These are phyloP conservation scores for Iguana delicatissima DNA, from an alignment of 2,797 vertebrate species.

Conservation along the genomic window DNA sequence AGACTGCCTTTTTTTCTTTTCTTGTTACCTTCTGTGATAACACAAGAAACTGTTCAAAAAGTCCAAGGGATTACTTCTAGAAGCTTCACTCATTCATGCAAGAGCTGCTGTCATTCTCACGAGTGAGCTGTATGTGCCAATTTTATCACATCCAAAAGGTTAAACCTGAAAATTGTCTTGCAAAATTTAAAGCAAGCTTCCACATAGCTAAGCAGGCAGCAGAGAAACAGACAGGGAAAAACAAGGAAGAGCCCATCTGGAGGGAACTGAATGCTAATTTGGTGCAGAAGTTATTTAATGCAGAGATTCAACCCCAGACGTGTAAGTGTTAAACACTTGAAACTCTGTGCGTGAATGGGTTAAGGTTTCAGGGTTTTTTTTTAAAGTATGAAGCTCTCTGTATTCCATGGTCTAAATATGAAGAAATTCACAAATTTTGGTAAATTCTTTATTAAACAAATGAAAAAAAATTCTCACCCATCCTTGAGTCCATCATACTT, in stretches of 20 bases:
- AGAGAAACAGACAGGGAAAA: background rate
- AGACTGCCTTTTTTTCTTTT: background rate
- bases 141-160: background rate
- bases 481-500: too few relatives aligned
- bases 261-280: background rate
- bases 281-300: background rate
- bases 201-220: background rate
- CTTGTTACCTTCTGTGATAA: background rate
- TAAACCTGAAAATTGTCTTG: background rate
- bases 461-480: too few relatives aligned
- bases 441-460: too few relatives aligned
- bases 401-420: too few relatives aligned
- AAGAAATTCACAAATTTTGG: too few relatives aligned
- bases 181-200: background rate
- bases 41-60: background rate
- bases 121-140: background rate
- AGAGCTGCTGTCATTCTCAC: background rate
- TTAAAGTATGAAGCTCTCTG: too few relatives aligned
- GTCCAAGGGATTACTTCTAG: background rate
- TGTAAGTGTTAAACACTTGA: background rate
- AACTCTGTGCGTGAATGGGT: background rate
- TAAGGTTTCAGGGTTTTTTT: background rate
- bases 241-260: background rate
- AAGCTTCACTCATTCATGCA: background rate
- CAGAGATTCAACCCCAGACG: background rate